A percentile compares a stretch with the other conserved stretches of the same genome.
phyloP scores from a whole-genome alignment of 92 coral and sea anemone genomes.

The Ricordea florida region DNA sequence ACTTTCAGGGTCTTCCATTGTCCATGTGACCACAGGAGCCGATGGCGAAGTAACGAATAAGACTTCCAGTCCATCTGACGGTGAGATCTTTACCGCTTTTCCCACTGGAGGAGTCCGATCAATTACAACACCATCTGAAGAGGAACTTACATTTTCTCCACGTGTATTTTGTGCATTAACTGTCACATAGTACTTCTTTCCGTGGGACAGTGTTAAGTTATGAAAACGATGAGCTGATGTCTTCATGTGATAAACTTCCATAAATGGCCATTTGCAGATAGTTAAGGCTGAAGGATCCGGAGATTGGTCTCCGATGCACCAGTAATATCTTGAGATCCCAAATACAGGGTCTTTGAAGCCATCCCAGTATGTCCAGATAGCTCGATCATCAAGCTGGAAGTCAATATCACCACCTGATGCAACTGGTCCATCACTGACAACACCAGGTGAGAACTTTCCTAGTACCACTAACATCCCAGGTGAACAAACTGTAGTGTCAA shows the following conservation, averaged over 20 bases:
- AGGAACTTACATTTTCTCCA: constrained; percentile 68
- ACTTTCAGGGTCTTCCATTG: constrained; percentile 74
- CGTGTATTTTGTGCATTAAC: constrained; percentile 73
- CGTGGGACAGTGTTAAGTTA: constrained; percentile 73
- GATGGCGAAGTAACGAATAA: constrained; percentile 65
- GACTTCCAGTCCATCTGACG: constrained; percentile 69
- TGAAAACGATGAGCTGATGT: constrained; percentile 70
- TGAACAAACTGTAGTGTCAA: constrained; percentile 71
- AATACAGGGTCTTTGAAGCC: constrained; percentile 80
- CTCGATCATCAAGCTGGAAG: constrained; percentile 80
- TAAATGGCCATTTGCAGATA: constrained; percentile 62
- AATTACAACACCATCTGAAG: constrained; percentile 88
- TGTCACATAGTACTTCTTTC: constrained; percentile 66
- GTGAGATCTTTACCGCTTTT: constrained; percentile 53
- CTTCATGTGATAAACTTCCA: constrained; percentile 38
- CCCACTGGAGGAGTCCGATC: constrained; percentile 82
- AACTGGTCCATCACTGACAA: constrained; percentile 80
- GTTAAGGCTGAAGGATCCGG: constrained; percentile 1
- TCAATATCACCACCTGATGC: constrained; percentile 53
- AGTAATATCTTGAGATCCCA: constrained; percentile 60
- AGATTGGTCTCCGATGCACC: constrained; percentile 73
- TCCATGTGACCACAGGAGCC: constrained; percentile 81
- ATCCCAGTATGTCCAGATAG: constrained; percentile 86
- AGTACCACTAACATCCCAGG: constrained; percentile 58
- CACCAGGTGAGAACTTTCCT: constrained; percentile 76